Base-by-base conservation (phyloP, 2,888 invertebrate species). In the Cecidostiba fungosa region DNA sequence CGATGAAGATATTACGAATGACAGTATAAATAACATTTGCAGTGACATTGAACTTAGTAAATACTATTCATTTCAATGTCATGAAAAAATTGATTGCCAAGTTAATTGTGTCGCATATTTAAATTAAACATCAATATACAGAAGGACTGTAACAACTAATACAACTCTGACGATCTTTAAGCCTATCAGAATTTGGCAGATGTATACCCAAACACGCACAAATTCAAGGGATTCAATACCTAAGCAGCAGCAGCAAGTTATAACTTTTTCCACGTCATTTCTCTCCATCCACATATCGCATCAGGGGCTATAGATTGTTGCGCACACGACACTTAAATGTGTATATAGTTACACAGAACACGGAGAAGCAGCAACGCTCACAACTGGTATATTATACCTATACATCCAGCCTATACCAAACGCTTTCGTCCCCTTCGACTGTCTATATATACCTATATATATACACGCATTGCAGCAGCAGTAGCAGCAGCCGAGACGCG, bases 201-300 rank as follows among this genome's bases (percentile, higher is more conserved):
- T 83, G 77, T 59, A 70, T 54, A 39, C 12, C 6, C 66, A 19
- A 10, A 47, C n/a, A 36, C 5, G 19, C 77, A 19, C 19, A 50
- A 74, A 74, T 74, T 43, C 39, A n/a, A 16, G 29, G 14, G 26
- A 26, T 3, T 16, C 19, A 0, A n/a, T n/a, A 54, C n/a, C n/a
- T 50, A 19, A 8, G 3, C 4, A 26, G 23, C 29, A 12, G 29
- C 8, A 39, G 6, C 4, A 62, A 62, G n/a, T n/a, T n/a, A 26
- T 62, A 72, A 69, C 10, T 47, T 78, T 70, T 85, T 82, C 70
- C 78, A 16, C 82, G 54, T 79, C 78, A 85, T 82, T 78, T 77
- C 72, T 43, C 82, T 39, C 50, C n/a, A 50, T 66, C 43, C 0
- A 0, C 26, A 26, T 5, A n/a, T n/a, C n/a, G n/a, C 23, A n/a